These are phyloP conservation scores for Sceloporus undulatus DNA, from an alignment of 2,113 vertebrate species.

Conservation along the genomic window DNA sequence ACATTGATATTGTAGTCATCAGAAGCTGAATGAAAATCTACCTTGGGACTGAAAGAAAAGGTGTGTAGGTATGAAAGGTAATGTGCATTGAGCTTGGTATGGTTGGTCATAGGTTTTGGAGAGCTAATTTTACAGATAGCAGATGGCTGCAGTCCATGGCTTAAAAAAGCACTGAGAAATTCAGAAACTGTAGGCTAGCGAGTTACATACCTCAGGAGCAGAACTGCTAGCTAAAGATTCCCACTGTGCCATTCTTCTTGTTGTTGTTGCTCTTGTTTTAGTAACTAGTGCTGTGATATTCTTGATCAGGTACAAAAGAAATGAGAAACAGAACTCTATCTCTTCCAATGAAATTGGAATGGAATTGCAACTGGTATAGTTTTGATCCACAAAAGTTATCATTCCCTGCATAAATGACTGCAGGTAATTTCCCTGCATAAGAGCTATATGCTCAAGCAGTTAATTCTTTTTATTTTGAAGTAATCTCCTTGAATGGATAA, in stretches of 20 bases:
- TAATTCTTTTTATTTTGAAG: conserved; percentile 50
- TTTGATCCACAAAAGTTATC: conserved; percentile 23
- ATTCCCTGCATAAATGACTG: conserved; percentile 17
- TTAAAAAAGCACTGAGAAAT: not conserved
- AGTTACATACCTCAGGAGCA: not conserved
- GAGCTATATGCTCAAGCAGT: not conserved
- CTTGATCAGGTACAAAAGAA: conserved; percentile 1
- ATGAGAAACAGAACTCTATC: not conserved
- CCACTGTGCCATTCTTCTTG: rapidly evolving
- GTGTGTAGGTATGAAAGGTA: too few relatives aligned
- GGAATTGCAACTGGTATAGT: conserved; percentile 10
- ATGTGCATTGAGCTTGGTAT: not conserved
- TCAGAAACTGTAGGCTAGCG: not conserved
- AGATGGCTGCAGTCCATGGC: too few relatives aligned
- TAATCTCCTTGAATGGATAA: conserved; percentile 36
- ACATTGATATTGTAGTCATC: not conserved
- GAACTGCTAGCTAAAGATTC: not conserved
- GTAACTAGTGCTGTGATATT: rapidly evolving
- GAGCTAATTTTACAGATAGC: too few relatives aligned
- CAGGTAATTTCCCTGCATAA: not conserved
- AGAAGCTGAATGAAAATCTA: not conserved
- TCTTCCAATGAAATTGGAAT: conserved; percentile 19
- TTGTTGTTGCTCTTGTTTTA: not conserved
- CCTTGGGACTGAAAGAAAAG: not conserved
- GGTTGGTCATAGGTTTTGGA: not conserved